Evolutionary conservation across 1,140 invertebrate species (phyloP).

Genomic region (Drosophila kikkawai): DNA sequence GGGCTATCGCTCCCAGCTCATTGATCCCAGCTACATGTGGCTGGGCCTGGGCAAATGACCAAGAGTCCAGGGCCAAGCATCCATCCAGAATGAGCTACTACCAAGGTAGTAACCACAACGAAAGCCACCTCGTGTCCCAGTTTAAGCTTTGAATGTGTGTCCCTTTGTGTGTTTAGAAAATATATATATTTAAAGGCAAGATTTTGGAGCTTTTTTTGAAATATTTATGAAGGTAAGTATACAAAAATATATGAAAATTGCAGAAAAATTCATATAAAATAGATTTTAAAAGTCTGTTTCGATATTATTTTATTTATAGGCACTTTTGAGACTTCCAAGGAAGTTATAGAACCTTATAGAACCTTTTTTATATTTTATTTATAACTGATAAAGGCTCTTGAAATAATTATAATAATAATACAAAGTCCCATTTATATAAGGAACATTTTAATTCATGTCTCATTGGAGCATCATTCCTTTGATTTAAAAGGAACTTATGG

Average conservation of each 20-base stretch:
- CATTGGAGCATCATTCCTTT: not conserved
- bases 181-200: conserved; percentile 40
- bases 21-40: conserved; percentile 84
- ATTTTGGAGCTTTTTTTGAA: not conserved
- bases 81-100: not conserved
- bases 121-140: conserved; percentile 28
- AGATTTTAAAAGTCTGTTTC: too few species aligned
- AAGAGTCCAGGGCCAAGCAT: conserved; percentile 17
- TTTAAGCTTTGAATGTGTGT: conserved; percentile 11
- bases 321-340: not conserved
- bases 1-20: conserved; percentile 79
- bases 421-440: not conserved
- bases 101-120: conserved; percentile 26
- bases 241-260: not conserved
- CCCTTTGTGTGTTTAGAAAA: conserved; percentile 28
- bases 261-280: not conserved
- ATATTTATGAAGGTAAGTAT: not conserved
- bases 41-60: conserved; percentile 84
- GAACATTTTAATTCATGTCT: too few species aligned
- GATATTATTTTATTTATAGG: not conserved
- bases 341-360: not conserved
- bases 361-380: not conserved
- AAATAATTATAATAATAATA: not conserved
- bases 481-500: not conserved
- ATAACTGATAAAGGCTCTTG: not conserved